Evolutionary conservation across 2,888 invertebrate species (phyloP).

Genomic region (Cephus nigrinus): DNA sequence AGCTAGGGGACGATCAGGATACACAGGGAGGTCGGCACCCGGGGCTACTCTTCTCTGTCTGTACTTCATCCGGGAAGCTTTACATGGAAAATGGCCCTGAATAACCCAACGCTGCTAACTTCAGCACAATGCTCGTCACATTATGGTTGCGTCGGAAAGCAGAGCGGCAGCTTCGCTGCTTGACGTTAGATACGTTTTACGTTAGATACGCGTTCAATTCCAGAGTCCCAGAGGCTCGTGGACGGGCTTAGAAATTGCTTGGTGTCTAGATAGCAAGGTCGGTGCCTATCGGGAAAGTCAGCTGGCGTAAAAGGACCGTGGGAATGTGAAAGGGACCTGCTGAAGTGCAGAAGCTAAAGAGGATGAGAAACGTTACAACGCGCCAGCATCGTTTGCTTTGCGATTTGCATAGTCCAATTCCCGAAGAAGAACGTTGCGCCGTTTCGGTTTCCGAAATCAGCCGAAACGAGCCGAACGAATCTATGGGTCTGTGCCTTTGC

Average conservation of each 20-base stretch:
- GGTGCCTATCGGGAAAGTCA: not conserved
- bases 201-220: not conserved
- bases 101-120: slow-evolving; percentile 57
- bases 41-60: slow-evolving; percentile 54
- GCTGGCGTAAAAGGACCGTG: not conserved
- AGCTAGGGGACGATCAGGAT: slow-evolving; percentile 56
- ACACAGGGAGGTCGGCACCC: slow-evolving; percentile 53
- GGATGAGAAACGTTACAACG: not conserved
- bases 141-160: slow-evolving; percentile 54
- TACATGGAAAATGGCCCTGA: slow-evolving; percentile 57
- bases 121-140: slow-evolving; percentile 58
- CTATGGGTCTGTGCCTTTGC: not conserved
- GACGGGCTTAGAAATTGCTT: not conserved
- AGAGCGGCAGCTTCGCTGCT: slow-evolving; percentile 1
- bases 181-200: not conserved
- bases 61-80: slow-evolving; percentile 48
- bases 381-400: not conserved
- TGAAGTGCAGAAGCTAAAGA: not conserved
- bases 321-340: not conserved
- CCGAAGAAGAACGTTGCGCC: not conserved
- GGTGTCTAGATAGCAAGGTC: not conserved
- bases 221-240: not conserved
- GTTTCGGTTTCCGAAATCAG: not conserved
- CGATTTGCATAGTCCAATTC: not conserved
- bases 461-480: not conserved